Conservation (phyloP, 2,113 vertebrate genomes). For the Progne subis region DNA sequence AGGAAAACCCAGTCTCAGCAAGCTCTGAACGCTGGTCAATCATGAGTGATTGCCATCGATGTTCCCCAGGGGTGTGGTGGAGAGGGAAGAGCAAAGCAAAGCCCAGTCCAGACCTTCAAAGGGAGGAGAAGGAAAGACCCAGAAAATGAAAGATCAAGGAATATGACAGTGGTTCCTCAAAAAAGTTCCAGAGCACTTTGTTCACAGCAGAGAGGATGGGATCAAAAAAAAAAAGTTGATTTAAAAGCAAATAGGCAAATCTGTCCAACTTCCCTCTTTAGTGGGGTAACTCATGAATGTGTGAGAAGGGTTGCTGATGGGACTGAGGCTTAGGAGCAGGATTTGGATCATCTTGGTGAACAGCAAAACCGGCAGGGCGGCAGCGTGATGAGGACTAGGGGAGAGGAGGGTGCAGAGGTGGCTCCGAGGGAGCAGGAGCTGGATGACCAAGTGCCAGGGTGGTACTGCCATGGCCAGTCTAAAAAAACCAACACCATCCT, state of each 20-base stretch:
- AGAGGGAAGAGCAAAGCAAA: background rate
- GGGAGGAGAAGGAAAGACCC: background rate
- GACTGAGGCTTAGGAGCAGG: background rate
- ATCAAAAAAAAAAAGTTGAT: background rate
- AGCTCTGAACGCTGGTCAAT: background rate
- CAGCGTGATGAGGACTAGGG: fast-evolving
- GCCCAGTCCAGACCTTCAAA: background rate
- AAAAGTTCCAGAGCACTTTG: background rate
- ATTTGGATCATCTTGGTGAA: background rate
- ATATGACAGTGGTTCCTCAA: background rate
- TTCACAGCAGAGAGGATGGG: background rate
- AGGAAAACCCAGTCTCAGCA: background rate
- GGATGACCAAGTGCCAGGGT: fast-evolving
- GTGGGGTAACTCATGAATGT: background rate
- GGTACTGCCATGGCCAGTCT: background rate
- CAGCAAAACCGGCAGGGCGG: background rate
- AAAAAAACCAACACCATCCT: fast-evolving
- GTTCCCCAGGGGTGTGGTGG: background rate
- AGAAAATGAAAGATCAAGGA: background rate
- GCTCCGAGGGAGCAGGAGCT: background rate
- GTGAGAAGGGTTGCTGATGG: background rate
- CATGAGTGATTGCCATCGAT: fast-evolving
- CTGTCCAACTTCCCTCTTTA: background rate
- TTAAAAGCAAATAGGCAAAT: background rate
- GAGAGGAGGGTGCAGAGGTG: background rate